These are phyloP conservation scores for Typhlichthys eigenmanni DNA, from an alignment of 2,797 vertebrate species.

Conservation along the genomic window DNA sequence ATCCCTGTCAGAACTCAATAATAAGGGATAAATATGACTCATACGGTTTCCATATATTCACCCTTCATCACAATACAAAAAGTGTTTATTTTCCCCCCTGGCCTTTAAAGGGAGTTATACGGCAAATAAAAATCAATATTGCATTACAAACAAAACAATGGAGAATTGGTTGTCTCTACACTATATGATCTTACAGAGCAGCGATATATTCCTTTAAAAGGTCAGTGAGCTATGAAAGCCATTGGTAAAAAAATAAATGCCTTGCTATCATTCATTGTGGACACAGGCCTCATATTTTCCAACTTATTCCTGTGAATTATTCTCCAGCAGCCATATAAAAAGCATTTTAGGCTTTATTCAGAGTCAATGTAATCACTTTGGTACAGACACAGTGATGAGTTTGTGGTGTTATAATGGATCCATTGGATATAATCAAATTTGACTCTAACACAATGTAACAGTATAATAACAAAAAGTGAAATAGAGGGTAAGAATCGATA, in stretches of 20 bases:
- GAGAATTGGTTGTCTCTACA: constrained; percentile 56
- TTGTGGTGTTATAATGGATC: constrained; percentile 83
- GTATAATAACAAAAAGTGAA: constrained; percentile 67
- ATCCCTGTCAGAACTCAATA: constrained; percentile 20
- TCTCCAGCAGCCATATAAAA: constrained; percentile 64
- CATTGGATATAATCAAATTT: constrained; percentile 82
- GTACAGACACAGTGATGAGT: constrained; percentile 80
- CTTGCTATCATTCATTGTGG: neutral
- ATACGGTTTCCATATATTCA: constrained; percentile 17
- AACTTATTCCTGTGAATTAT: constrained; percentile 67
- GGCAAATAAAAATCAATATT: constrained; percentile 75
- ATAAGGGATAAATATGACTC: constrained; percentile 16
- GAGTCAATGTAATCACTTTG: constrained; percentile 74
- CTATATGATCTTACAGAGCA: constrained; percentile 64
- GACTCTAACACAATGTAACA: constrained; percentile 75
- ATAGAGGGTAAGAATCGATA: constrained; percentile 56
- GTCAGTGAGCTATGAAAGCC: constrained; percentile 68
- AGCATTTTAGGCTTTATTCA: too few relatives aligned
- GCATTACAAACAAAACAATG: constrained; percentile 70
- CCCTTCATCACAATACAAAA: constrained; percentile 10
- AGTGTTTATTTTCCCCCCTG: constrained; percentile 21
- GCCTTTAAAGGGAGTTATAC: constrained; percentile 67
- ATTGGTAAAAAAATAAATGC: constrained; percentile 41
- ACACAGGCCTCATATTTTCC: constrained; percentile 52
- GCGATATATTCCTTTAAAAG: constrained; percentile 72